Conservation (phyloP, 2,797 vertebrate genomes). For the Oreochromis grahami region DNA sequence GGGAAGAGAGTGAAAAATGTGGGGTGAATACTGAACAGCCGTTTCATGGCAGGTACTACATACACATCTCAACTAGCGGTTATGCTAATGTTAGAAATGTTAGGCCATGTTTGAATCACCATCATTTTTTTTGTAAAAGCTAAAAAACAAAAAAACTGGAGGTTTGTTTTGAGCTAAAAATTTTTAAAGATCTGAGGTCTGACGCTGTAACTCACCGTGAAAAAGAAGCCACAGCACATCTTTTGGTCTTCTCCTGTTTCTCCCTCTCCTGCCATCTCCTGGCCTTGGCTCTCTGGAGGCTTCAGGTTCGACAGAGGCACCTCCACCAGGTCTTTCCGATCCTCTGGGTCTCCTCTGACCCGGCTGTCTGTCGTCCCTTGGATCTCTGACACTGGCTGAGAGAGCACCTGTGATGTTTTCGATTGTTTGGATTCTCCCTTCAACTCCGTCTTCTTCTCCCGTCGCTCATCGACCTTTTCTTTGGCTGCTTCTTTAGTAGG, state of each 20-base stretch:
- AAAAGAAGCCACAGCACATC: conserved; percentile 98
- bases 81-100: not conserved
- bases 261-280: conserved; percentile 67
- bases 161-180: not conserved
- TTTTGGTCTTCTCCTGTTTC: conserved; percentile 89
- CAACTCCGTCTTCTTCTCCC: conserved; percentile 37
- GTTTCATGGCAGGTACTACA: not conserved
- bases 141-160: not conserved
- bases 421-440: conserved; percentile 40
- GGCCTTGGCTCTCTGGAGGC: conserved; percentile 63
- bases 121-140: not conserved
- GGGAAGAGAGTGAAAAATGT: not conserved
- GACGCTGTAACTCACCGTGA: conserved; percentile 80
- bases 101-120: not conserved
- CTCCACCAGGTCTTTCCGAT: conserved; percentile 84
- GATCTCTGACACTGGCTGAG: conserved; percentile 77
- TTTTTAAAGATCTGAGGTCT: not conserved
- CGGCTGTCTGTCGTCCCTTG: conserved; percentile 61
- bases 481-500: conserved; percentile 30
- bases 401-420: conserved; percentile 73
- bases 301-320: conserved; percentile 85
- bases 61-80: accelerated
- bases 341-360: conserved; percentile 38
- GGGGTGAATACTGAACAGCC: not conserved
- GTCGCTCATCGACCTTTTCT: conserved; percentile 49